These are phyloP conservation scores for Xylocopa sonorina DNA, from an alignment of 1,140 invertebrate genomes.

Conservation along the genomic window DNA sequence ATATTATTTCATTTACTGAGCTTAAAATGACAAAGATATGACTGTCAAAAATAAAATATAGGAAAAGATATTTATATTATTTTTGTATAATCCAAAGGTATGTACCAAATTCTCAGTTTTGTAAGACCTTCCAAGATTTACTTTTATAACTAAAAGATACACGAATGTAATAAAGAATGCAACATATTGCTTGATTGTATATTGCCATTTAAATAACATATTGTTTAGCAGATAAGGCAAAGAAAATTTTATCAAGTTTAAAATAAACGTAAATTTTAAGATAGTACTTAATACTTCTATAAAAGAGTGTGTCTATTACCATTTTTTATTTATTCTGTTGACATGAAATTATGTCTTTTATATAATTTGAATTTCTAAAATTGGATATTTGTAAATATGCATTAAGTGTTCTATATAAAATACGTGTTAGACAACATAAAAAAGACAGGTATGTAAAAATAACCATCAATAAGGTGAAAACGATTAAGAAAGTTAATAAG, in stretches of 20 bases:
- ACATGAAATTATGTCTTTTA: not conserved
- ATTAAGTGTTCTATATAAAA: slow-evolving; percentile 8
- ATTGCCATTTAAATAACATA: not conserved
- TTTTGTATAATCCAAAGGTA: slow-evolving; percentile 8
- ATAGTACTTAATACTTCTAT: slow-evolving; percentile 2
- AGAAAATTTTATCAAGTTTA: not conserved
- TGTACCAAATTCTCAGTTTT: slow-evolving; percentile 30
- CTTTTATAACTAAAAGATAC: too few relatives aligned
- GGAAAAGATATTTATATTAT: too few relatives aligned
- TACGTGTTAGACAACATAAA: slow-evolving; percentile 12
- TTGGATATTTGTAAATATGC: slow-evolving; percentile 43
- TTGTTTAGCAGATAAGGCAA: not conserved
- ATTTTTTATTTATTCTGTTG: not conserved
- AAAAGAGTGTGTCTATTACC: slow-evolving; percentile 43
- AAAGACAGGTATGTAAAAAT: slow-evolving; percentile 32
- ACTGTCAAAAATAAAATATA: too few relatives aligned
- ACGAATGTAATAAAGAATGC: too few relatives aligned
- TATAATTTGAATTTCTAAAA: slow-evolving; percentile 2
- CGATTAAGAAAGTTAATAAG: slow-evolving; percentile 31
- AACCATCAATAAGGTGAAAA: slow-evolving; percentile 17
- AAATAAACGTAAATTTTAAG: not conserved
- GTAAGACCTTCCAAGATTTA: too few relatives aligned
- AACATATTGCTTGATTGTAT: slow-evolving; percentile 10
- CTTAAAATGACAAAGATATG: too few relatives aligned
- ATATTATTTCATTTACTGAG: too few relatives aligned